These are phyloP conservation scores for Ptilodon capucinus DNA, from an alignment of 2,888 invertebrate species.

Conservation along the genomic window DNA sequence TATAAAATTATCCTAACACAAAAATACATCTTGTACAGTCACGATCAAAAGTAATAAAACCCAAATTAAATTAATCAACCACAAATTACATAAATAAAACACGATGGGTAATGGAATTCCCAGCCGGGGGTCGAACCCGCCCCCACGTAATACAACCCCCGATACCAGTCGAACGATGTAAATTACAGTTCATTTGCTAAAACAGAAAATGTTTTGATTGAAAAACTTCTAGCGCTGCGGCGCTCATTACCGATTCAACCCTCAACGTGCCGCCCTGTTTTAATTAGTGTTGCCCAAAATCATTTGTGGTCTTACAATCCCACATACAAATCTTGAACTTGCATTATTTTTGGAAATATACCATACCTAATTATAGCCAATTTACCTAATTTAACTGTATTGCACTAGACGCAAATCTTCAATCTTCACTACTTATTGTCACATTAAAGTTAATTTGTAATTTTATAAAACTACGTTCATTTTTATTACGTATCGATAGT, in stretches of 20 bases:
- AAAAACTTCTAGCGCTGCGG: conserved; percentile 33
- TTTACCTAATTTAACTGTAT: too few relatives aligned
- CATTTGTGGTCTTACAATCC: too few relatives aligned
- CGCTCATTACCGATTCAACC: conserved; percentile 7
- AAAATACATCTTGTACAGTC: neutral
- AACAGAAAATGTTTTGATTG: conserved; percentile 35
- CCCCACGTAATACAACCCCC: neutral
- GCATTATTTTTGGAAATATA: too few relatives aligned
- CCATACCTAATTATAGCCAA: too few relatives aligned
- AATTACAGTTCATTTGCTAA: conserved; percentile 2
- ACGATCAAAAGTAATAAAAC: neutral
- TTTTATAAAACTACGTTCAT: too few relatives aligned
- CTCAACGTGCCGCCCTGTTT: conserved; percentile 9
- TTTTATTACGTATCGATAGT: too few relatives aligned
- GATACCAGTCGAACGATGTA: neutral
- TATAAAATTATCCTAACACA: too few relatives aligned
- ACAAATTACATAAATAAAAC: neutral
- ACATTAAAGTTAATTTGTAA: too few relatives aligned
- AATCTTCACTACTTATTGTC: too few relatives aligned
- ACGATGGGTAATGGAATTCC: neutral
- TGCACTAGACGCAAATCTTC: too few relatives aligned
- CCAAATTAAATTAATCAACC: conserved; percentile 4
- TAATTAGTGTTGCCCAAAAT: too few relatives aligned
- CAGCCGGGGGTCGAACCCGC: neutral
- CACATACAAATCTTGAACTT: too few relatives aligned